phyloP scores from a whole-genome alignment of 2,113 vertebrate species.

The Carettochelys insculpta region DNA sequence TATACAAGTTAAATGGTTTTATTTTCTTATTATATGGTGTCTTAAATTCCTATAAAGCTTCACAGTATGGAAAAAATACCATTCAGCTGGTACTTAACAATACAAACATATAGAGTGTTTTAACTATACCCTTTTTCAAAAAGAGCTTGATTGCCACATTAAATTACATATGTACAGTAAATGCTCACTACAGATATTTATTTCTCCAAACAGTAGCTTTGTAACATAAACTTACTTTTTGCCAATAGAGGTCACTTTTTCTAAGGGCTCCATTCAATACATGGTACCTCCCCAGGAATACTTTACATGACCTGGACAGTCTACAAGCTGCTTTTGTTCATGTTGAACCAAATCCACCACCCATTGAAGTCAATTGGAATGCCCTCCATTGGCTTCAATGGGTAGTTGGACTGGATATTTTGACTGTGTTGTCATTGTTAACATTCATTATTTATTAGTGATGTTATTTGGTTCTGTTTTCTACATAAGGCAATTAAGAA shows the following conservation, averaged over 20 bases:
- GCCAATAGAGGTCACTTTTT: background rate
- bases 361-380: background rate
- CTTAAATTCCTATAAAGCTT: conserved; percentile 14
- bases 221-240: conserved; percentile 42
- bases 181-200: conserved; percentile 10
- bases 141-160: background rate
- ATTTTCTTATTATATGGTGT: conserved; percentile 17
- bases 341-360: background rate
- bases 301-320: background rate
- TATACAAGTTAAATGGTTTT: background rate
- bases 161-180: conserved; percentile 20
- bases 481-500: background rate
- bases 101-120: conserved; percentile 20
- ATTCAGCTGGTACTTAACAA: conserved; percentile 8
- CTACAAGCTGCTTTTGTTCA: background rate
- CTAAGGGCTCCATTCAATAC: background rate
- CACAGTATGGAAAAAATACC: background rate
- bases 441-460: no score
- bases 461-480: background rate
- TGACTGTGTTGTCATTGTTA: background rate
- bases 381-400: background rate
- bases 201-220: conserved; percentile 68
- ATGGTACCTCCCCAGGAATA: conserved; percentile 12
- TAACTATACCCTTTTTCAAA: conserved; percentile 28
- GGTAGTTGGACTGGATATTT: conserved; percentile 20